Evolutionary conservation across 2,888 invertebrate genomes (phyloP).

Genomic region (Meghimatium bilineatum): DNA sequence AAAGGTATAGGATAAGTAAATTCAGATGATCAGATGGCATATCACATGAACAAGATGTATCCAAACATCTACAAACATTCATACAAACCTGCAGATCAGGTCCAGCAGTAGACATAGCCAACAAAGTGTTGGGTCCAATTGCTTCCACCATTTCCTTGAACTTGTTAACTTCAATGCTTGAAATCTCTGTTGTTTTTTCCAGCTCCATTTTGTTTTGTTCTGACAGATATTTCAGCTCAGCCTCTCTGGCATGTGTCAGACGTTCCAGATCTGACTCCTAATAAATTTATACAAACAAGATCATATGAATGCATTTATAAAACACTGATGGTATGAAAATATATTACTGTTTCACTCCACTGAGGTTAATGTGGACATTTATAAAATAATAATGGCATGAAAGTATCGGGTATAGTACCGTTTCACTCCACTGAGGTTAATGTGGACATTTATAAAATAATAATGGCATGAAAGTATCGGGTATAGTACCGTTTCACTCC

Average conservation of each 20-base stretch:
- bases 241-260: conserved; percentile 77
- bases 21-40: too few relatives aligned
- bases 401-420: too few relatives aligned
- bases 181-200: conserved; percentile 73
- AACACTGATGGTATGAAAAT: too few relatives aligned
- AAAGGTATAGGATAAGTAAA: too few relatives aligned
- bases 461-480: too few relatives aligned
- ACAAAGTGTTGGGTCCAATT: conserved; percentile 77
- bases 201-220: conserved; percentile 78
- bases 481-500: too few relatives aligned
- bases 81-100: conserved; percentile 77
- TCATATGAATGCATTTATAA: neutral
- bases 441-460: too few relatives aligned
- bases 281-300: neutral
- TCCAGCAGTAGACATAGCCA: conserved; percentile 77
- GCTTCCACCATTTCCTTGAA: conserved; percentile 78
- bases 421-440: too few relatives aligned
- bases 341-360: too few relatives aligned
- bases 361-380: too few relatives aligned
- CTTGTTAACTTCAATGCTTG: conserved; percentile 77
- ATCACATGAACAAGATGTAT: too few relatives aligned
- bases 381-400: too few relatives aligned
- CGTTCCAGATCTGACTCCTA: conserved; percentile 78
- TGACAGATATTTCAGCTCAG: conserved; percentile 77
- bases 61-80: neutral